phyloP scores from a whole-genome alignment of 2,113 vertebrate genomes.

The Silurus meridionalis region DNA sequence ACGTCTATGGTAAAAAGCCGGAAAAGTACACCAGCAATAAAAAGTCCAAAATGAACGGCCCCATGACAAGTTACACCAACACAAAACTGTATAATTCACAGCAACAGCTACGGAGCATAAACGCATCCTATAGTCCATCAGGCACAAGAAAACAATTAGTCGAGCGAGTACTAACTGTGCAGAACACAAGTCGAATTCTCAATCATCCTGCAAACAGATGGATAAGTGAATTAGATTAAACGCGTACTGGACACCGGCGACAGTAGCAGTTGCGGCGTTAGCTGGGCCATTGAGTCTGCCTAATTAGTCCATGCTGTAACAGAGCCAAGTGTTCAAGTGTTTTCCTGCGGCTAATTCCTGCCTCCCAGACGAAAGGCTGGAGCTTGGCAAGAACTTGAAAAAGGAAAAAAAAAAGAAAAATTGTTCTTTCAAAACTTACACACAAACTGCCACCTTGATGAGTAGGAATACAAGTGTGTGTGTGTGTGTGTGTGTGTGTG shows the following conservation, averaged over 20 bases:
- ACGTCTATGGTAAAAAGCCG: background rate
- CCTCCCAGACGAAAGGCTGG: constrained; percentile 54
- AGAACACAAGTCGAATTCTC: constrained; percentile 3
- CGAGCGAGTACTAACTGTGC: background rate
- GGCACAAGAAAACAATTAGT: constrained; percentile 8
- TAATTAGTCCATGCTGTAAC: constrained; percentile 57
- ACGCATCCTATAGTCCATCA: background rate
- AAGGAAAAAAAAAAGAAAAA: background rate
- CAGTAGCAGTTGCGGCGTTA: constrained; percentile 57
- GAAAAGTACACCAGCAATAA: background rate
- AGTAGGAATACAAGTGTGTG: background rate
- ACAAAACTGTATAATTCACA: background rate
- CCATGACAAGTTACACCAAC: background rate
- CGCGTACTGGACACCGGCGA: constrained; percentile 31
- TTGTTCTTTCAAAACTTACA: background rate
- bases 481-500: background rate
- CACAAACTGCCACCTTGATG: background rate
- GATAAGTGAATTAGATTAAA: constrained; percentile 39
- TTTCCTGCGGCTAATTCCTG: constrained; percentile 48
- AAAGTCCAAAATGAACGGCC: too few relatives aligned
- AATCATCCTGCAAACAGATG: constrained; percentile 7
- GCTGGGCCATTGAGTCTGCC: constrained; percentile 52
- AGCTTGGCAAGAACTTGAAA: constrained; percentile 58
- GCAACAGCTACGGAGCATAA: background rate
- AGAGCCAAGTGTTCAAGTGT: constrained; percentile 59